A percentile compares a stretch with the other conserved stretches of the same genome.
phyloP scores from a whole-genome alignment of 1,140 invertebrate genomes.

The Dryas iulia region DNA sequence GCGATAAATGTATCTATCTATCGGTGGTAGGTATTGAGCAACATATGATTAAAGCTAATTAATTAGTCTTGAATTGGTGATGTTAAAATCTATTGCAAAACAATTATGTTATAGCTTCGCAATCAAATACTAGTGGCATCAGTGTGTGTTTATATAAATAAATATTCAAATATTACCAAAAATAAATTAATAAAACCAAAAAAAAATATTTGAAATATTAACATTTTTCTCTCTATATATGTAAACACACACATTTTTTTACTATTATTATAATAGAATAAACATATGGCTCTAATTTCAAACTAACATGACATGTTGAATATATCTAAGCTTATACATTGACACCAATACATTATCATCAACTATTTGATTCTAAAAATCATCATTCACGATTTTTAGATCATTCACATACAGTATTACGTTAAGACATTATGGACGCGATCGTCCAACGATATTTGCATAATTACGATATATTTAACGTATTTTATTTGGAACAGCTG shows the following conservation, averaged over 20 bases:
- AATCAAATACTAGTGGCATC: conserved; percentile 60
- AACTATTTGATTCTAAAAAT: conserved; percentile 66
- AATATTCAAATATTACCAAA: background rate
- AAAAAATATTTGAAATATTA: too few species aligned
- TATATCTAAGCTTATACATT: conserved; percentile 73
- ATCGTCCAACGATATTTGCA: conserved; percentile 71
- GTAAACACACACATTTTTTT: conserved; percentile 49
- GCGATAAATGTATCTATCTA: conserved; percentile 48
- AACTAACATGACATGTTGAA: conserved; percentile 70
- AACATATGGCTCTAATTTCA: conserved; percentile 63
- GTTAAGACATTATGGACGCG: conserved; percentile 68
- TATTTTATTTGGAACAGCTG: background rate
- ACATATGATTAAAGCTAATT: conserved; percentile 67
- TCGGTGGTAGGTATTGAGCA: conserved; percentile 64
- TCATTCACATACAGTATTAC: conserved; percentile 47
- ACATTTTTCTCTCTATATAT: conserved; percentile 6
- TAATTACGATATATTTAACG: background rate
- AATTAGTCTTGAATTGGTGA: conserved; percentile 56
- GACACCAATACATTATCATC: conserved; percentile 68
- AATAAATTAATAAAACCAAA: too few species aligned
- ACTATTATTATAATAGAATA: conserved; percentile 49
- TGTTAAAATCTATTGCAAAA: conserved; percentile 75
- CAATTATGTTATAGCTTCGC: conserved; percentile 70
- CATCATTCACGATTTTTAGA: conserved; percentile 40
- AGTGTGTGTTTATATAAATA: conserved; percentile 48